Percentiles rank a stretch among this genome's conserved stretches.
Evolutionary conservation across 2,797 vertebrate species (phyloP).

Genomic region (Astyanax mexicanus): DNA sequence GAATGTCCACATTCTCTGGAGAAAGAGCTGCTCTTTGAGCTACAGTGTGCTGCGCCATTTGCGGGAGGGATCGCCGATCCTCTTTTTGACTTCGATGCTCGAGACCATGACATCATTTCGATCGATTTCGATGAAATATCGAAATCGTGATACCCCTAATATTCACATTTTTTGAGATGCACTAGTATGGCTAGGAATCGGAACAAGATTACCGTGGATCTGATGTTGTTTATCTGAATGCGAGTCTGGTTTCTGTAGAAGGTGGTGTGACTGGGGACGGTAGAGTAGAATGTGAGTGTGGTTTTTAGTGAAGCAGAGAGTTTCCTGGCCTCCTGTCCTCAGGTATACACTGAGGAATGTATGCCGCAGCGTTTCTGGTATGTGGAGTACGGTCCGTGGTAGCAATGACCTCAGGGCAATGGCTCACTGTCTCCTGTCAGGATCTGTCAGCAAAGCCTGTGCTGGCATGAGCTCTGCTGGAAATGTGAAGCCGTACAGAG

Average conservation of each 20-base stretch:
- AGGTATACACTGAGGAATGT: background rate
- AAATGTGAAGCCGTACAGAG: background rate
- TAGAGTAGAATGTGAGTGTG: background rate
- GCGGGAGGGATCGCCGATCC: no score
- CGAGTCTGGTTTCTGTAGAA: background rate
- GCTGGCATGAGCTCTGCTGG: conserved; percentile 2
- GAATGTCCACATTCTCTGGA: no score
- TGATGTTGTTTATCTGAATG: background rate
- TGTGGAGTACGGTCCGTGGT: background rate
- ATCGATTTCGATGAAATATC: no score
- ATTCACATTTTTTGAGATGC: no score
- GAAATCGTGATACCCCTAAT: no score
- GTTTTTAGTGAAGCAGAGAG: background rate
- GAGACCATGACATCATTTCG: no score
- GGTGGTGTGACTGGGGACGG: background rate
- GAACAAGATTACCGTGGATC: background rate
- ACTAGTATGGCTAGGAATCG: no score
- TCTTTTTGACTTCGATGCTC: no score
- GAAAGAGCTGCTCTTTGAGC: no score
- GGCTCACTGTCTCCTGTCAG: conserved; percentile 17
- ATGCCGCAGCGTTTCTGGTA: background rate
- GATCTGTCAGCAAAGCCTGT: conserved; percentile 26
- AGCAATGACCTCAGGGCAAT: conserved; percentile 6
- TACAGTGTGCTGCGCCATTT: no score
- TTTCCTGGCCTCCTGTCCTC: conserved; percentile 1